Evolutionary conservation across 2,113 vertebrate species (phyloP).

Genomic region (Chionis minor): DNA sequence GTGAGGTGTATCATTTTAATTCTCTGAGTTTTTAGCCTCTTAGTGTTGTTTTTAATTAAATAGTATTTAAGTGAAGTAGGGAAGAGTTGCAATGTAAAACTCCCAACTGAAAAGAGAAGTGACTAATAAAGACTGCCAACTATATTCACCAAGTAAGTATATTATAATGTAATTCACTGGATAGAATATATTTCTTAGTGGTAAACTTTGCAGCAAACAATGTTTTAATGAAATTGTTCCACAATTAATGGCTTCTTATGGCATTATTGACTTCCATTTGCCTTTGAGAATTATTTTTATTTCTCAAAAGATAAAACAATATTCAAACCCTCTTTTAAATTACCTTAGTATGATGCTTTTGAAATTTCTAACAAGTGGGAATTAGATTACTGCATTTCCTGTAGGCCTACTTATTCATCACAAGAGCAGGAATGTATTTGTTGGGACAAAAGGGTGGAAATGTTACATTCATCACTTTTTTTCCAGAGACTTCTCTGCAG

Average conservation of each 20-base stretch:
- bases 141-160: background rate
- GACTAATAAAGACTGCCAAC: background rate
- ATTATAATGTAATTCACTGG: background rate
- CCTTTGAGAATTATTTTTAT: constrained; percentile 4
- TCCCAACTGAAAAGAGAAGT: background rate
- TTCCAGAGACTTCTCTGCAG: background rate
- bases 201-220: background rate
- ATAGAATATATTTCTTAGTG: background rate
- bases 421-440: background rate
- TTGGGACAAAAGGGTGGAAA: background rate
- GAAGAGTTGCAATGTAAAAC: background rate
- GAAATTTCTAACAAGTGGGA: background rate
- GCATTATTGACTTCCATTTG: background rate
- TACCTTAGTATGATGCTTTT: background rate
- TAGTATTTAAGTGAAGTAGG: background rate
- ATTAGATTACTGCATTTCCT: background rate
- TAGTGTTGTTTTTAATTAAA: background rate
- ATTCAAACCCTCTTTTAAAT: background rate
- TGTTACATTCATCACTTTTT: background rate
- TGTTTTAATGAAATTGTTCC: background rate
- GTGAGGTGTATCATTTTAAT: background rate
- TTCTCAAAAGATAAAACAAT: background rate
- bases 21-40: background rate
- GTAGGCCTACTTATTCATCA: background rate
- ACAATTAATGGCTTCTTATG: background rate